These are phyloP conservation scores for Chloroceryle amazona DNA, from an alignment of 2,797 vertebrate species.

Conservation along the genomic window DNA sequence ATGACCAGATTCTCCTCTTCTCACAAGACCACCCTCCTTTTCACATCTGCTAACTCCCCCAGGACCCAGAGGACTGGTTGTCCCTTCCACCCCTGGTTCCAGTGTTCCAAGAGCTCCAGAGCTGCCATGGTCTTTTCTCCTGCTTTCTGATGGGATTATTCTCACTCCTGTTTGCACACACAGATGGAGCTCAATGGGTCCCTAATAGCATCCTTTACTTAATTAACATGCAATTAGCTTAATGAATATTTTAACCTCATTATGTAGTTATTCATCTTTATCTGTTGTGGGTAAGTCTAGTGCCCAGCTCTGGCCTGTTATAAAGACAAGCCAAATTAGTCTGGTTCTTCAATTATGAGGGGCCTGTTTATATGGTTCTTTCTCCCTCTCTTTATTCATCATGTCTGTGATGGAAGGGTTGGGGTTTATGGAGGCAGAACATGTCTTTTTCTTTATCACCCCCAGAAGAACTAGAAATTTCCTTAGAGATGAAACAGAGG, in stretches of 20 bases:
- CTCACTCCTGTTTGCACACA: conserved; percentile 74
- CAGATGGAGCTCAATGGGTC: conserved; percentile 76
- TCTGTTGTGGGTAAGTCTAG: conserved; percentile 48
- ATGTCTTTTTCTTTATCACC: background rate
- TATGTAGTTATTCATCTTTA: conserved; percentile 76
- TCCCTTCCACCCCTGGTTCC: background rate
- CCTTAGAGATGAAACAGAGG: background rate
- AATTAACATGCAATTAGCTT: conserved; percentile 84
- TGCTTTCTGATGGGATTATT: conserved; percentile 52
- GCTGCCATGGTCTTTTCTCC: background rate
- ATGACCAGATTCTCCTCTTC: background rate
- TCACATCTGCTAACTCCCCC: background rate
- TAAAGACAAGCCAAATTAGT: conserved; percentile 59
- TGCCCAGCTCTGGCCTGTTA: conserved; percentile 59
- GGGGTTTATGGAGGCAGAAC: background rate
- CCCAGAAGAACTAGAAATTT: background rate
- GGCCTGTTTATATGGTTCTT: background rate
- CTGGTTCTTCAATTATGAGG: conserved; percentile 32
- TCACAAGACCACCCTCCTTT: background rate
- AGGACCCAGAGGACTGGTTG: background rate
- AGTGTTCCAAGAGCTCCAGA: background rate
- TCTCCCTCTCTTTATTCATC: background rate
- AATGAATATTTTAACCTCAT: conserved; percentile 82
- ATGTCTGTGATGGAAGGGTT: background rate
- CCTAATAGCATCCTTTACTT: conserved; percentile 77